Evolutionary conservation across 2,888 invertebrate species (phyloP).

Genomic region (Epirrita christyi): DNA sequence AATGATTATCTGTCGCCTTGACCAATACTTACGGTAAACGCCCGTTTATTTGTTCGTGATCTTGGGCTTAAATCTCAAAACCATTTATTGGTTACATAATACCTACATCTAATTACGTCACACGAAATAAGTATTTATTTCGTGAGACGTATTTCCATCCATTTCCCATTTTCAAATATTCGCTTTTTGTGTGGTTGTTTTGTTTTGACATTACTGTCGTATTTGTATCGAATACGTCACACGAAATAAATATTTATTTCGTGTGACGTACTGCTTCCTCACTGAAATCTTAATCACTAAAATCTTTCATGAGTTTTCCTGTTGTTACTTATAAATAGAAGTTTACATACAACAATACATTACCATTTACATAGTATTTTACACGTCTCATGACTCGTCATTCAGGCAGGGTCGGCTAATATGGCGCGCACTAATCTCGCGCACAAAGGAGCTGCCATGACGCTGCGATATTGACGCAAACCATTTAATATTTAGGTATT

Average conservation of each 20-base stretch:
- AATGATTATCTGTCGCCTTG: no score
- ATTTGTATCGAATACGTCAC: no score
- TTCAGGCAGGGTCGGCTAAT: conserved; percentile 60
- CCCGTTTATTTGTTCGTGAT: no score
- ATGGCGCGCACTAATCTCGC: conserved; percentile 75
- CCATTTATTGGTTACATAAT: no score
- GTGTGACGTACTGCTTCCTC: neutral
- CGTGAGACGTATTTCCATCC: no score
- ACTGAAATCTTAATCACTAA: conserved; percentile 2
- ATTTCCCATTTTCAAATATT: no score
- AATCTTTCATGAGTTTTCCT: conserved; percentile 12
- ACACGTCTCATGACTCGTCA: conserved; percentile 37
- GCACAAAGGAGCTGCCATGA: conserved; percentile 81
- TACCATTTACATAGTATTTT: conserved; percentile 30
- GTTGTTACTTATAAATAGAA: conserved; percentile 20
- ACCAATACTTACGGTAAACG: no score
- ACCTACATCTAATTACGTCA: no score
- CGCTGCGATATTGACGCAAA: conserved; percentile 74
- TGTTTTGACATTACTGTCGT: no score
- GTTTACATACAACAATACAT: conserved; percentile 20
- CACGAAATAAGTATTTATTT: no score
- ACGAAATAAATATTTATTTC: neutral
- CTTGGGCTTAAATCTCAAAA: no score
- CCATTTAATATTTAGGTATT: conserved; percentile 83
- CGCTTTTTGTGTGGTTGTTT: no score